Conservation (phyloP, 1,140 invertebrate genomes). For the Goniozus legneri region DNA sequence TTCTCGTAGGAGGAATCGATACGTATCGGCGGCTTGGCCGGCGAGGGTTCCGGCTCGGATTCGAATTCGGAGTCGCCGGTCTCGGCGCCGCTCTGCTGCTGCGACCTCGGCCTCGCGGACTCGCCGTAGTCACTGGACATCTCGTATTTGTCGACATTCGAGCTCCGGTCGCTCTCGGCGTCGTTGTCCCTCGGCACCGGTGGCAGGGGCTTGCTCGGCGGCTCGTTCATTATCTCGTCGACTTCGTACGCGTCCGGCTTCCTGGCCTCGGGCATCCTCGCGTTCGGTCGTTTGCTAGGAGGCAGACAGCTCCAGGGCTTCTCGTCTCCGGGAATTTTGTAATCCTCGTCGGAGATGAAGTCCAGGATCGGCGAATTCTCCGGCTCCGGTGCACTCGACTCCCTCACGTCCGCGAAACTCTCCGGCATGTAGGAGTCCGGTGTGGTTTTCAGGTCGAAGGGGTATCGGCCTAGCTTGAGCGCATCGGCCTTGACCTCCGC, state of each 20-base stretch:
- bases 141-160: slow-evolving; percentile 18
- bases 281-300: too few species aligned
- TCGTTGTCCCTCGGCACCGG: slow-evolving; percentile 28
- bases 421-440: too few species aligned
- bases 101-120: slow-evolving; percentile 1
- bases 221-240: slow-evolving; percentile 23
- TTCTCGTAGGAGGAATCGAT: too few species aligned
- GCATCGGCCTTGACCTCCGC: background rate
- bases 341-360: slow-evolving; percentile 5
- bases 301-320: slow-evolving; percentile 35
- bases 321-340: slow-evolving; percentile 19
- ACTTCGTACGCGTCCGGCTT: slow-evolving; percentile 7
- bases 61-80: slow-evolving; percentile 40
- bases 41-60: slow-evolving; percentile 40
- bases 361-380: slow-evolving; percentile 16
- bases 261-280: too few species aligned
- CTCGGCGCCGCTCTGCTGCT: slow-evolving; percentile 20
- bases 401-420: slow-evolving; percentile 22
- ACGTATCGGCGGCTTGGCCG: slow-evolving; percentile 28
- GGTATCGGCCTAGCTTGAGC: background rate
- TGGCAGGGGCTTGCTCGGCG: slow-evolving; percentile 38
- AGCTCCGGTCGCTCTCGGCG: slow-evolving; percentile 2
- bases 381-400: slow-evolving; percentile 27
- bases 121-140: slow-evolving; percentile 15
- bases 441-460: background rate